A percentile compares a stretch with the other conserved stretches of the same genome.
phyloP scores from a whole-genome alignment of 2,797 vertebrate species.

The Hafferia zeledoni region DNA sequence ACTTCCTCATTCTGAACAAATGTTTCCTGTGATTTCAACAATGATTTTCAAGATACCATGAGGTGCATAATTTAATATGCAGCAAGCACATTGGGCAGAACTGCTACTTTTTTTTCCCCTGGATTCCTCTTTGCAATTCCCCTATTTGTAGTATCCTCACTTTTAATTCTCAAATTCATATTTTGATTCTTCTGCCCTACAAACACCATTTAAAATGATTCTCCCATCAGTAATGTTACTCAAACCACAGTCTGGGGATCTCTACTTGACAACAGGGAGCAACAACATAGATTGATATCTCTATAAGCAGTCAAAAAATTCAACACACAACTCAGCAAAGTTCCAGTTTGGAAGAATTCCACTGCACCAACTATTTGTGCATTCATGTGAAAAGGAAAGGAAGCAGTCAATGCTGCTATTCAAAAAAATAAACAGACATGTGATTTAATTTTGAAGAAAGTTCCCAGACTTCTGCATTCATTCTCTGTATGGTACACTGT shows the following conservation, averaged over 20 bases:
- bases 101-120: rapidly evolving
- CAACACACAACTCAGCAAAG: neutral
- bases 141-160: neutral
- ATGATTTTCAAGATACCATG: neutral
- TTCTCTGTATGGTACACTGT: neutral
- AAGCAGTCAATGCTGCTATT: conserved; percentile 49
- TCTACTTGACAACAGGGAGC: neutral
- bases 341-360: conserved; percentile 4
- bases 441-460: conserved; percentile 38
- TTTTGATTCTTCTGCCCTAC: neutral
- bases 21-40: conserved; percentile 30
- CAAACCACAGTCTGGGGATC: neutral
- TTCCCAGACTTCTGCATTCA: conserved; percentile 32
- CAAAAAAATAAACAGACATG: conserved; percentile 30
- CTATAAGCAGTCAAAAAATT: neutral
- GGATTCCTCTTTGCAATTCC: neutral
- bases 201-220: neutral
- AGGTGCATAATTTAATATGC: neutral
- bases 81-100: neutral
- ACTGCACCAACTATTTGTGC: neutral
- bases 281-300: neutral
- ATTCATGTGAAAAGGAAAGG: conserved; percentile 8
- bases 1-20: conserved; percentile 13
- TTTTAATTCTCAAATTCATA: neutral
- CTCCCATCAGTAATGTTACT: neutral